Percentiles rank a stretch among this genome's conserved stretches.
Evolutionary conservation across 2,888 invertebrate species (phyloP).

Genomic region (Macroteleia sp.): DNA sequence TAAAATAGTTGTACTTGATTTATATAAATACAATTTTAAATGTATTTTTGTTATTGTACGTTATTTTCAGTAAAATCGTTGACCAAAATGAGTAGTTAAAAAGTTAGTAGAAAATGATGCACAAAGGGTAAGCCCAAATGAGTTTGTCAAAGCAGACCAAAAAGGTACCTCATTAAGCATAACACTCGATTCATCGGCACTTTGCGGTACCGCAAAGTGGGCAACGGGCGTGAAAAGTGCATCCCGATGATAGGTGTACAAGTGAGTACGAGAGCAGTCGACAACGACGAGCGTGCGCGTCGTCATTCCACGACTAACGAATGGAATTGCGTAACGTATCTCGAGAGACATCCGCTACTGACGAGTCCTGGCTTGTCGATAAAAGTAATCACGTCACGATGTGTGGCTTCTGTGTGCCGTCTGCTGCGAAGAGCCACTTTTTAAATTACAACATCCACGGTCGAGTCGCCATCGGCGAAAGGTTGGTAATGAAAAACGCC

Average conservation of each 20-base stretch:
- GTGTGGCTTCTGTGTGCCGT: slow-evolving; percentile 45
- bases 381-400: slow-evolving; percentile 60
- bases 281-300: slow-evolving; percentile 2
- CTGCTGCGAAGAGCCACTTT: slow-evolving; percentile 47
- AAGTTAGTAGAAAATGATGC: too few species aligned
- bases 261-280: not conserved
- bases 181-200: slow-evolving; percentile 18
- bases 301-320: slow-evolving; percentile 24
- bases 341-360: slow-evolving; percentile 20
- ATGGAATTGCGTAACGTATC: slow-evolving; percentile 29
- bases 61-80: too few species aligned
- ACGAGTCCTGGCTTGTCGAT: slow-evolving; percentile 41
- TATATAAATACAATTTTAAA: too few species aligned
- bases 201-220: slow-evolving; percentile 6
- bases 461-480: slow-evolving; percentile 58
- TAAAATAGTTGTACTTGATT: too few species aligned
- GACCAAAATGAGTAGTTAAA: too few species aligned
- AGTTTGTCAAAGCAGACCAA: not conserved
- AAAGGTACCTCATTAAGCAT: slow-evolving; percentile 9
- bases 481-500: slow-evolving; percentile 52
- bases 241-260: slow-evolving; percentile 16
- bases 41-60: too few species aligned
- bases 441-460: slow-evolving; percentile 56
- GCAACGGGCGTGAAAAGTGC: slow-evolving; percentile 3
- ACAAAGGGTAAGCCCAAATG: too few species aligned